Evolutionary conservation across 2,888 invertebrate species (phyloP).

Genomic region (Drosophila hamatofila): DNA sequence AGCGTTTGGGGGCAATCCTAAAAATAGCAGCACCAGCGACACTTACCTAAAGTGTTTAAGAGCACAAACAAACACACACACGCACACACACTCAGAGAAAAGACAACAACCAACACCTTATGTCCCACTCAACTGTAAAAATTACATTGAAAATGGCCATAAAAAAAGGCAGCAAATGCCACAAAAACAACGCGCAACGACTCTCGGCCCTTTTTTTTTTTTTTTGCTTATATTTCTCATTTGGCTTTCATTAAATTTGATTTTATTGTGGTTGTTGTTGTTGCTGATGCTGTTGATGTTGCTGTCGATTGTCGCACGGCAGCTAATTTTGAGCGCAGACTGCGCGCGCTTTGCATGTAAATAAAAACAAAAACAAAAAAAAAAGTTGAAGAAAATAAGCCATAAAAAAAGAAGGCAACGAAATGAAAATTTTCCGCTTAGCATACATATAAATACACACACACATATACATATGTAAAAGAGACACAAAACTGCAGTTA

Average conservation of each 20-base stretch:
- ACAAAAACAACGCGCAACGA: conserved; percentile 34
- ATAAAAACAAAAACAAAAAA: conserved; percentile 44
- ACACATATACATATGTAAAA: not conserved
- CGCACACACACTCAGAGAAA: not conserved
- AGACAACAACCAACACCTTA: conserved; percentile 58
- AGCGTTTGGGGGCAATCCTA: conserved; percentile 34
- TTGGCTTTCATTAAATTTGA: conserved; percentile 74
- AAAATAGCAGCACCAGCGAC: conserved; percentile 64
- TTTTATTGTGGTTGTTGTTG: conserved; percentile 59
- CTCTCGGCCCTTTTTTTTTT: conserved; percentile 45
- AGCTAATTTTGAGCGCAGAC: conserved; percentile 58
- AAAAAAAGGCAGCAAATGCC: conserved; percentile 55
- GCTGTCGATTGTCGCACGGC: conserved; percentile 58
- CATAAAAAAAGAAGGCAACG: conserved; percentile 48
- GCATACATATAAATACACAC: conserved; percentile 1
- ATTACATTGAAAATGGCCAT: conserved; percentile 74
- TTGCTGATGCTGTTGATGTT: conserved; percentile 18
- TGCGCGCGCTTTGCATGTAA: conserved; percentile 54
- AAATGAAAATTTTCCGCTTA: conserved; percentile 45
- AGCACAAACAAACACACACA: conserved; percentile 42
- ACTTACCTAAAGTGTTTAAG: conserved; percentile 75
- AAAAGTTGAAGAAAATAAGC: conserved; percentile 34
- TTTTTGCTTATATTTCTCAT: conserved; percentile 58
- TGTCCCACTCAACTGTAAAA: conserved; percentile 71
- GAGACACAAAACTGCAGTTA: conserved; percentile 49